These are phyloP conservation scores for Toxonevra muliebris DNA, from an alignment of 2,888 invertebrate genomes.

Conservation along the genomic window DNA sequence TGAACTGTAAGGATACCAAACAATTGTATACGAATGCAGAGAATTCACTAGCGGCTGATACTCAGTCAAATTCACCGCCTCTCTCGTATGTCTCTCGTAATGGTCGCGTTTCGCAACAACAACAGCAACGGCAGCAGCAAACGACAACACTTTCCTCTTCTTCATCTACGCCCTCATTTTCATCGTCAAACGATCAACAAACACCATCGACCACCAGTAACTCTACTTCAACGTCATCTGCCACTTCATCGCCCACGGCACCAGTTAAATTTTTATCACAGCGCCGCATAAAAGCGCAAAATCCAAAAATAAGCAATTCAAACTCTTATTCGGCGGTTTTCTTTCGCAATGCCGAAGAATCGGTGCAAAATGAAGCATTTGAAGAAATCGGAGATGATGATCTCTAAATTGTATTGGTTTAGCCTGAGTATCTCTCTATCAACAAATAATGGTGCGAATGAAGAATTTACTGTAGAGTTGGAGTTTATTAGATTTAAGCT, in stretches of 20 bases:
- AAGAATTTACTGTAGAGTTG: too few relatives aligned
- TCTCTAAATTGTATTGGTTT: slow-evolving; percentile 67
- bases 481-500: too few relatives aligned
- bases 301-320: slow-evolving; percentile 69
- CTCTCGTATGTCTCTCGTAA: slow-evolving; percentile 38
- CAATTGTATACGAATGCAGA: neutral
- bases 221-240: slow-evolving; percentile 34
- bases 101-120: slow-evolving; percentile 40
- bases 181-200: slow-evolving; percentile 39
- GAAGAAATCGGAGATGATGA: slow-evolving; percentile 97
- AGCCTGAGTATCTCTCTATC: too few relatives aligned
- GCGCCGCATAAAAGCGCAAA: slow-evolving; percentile 68
- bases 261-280: slow-evolving; percentile 72
- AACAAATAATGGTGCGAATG: too few relatives aligned
- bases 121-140: too few relatives aligned
- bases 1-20: slow-evolving; percentile 40
- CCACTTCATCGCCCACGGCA: slow-evolving; percentile 46
- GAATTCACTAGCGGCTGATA: neutral
- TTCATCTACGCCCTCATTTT: slow-evolving; percentile 50
- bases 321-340: slow-evolving; percentile 68
- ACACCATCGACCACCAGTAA: slow-evolving; percentile 34
- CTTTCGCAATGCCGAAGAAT: slow-evolving; percentile 75
- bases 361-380: slow-evolving; percentile 91
- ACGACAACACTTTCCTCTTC: slow-evolving; percentile 46
- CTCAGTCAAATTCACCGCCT: slow-evolving; percentile 18